Percentiles rank a stretch among this genome's conserved stretches.
Evolutionary conservation across 2,888 invertebrate species (phyloP).

Genomic region (Hylaea fasciaria): DNA sequence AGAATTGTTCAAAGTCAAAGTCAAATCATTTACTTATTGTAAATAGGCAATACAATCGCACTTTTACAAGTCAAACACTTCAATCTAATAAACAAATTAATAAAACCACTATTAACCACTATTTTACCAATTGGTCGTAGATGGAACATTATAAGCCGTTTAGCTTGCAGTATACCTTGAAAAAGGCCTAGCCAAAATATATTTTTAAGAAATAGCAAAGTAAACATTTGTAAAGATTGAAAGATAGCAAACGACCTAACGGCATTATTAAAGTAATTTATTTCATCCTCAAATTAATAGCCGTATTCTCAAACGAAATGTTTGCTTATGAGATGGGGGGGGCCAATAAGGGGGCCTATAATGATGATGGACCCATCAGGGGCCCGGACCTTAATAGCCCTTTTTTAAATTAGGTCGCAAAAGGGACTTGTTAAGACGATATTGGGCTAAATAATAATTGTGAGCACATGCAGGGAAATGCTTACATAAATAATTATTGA

Average conservation of each 20-base stretch:
- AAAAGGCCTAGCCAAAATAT: too few species aligned
- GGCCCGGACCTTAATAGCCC: conserved; percentile 11
- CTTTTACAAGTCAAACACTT: too few species aligned
- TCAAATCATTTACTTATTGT: too few species aligned
- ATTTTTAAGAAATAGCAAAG: too few species aligned
- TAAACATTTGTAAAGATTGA: too few species aligned
- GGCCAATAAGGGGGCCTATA: conserved; percentile 10
- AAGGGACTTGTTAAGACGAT: conserved; percentile 17
- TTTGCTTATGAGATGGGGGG: conserved; percentile 10
- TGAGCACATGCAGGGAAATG: conserved; percentile 13
- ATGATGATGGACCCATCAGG: conserved; percentile 18
- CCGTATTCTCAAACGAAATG: conserved; percentile 6
- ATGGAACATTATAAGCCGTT: too few species aligned
- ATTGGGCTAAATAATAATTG: conserved; percentile 25
- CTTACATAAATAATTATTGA: conserved; percentile 10
- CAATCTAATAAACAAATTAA: too few species aligned
- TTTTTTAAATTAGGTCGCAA: conserved; percentile 29
- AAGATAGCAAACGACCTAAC: neutral
- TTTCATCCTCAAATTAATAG: neutral
- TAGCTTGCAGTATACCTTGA: too few species aligned
- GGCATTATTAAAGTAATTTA: neutral
- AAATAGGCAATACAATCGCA: too few species aligned
- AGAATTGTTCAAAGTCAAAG: too few species aligned
- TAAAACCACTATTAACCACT: too few species aligned
- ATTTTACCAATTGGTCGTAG: too few species aligned